Evolutionary conservation across 2,888 invertebrate genomes (phyloP), one percentile per base, ranked within the genome.

Genomic region (Aelia acuminata): DNA sequence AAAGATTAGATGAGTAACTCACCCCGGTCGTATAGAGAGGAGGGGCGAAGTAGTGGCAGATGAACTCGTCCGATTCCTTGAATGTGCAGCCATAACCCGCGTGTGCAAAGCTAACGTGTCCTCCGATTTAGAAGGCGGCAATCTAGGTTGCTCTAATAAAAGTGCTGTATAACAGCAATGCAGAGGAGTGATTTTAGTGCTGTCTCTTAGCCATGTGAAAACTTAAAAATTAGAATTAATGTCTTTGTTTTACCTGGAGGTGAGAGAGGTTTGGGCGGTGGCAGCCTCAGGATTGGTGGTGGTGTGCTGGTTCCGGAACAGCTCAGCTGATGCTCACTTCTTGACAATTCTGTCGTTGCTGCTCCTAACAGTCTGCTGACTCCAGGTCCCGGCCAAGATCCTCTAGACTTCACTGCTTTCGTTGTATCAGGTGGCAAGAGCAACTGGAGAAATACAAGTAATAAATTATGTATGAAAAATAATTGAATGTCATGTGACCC

Each of bases 341-440:
- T 96, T 90, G 97, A 97, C 91, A 97, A 95, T 91, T 97, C 97
- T 3, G 95, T 94, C 8, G 91, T 90, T n/a, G 90, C 91, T 15
- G 91, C 89, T 8, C 91, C 91, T 15, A 91, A 89, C 80, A 90
- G 89, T 22, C 91, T 89, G 50, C 91, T 93, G 10, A 93, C 92
- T 80, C 95, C 95, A 0, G 97, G 97, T 0, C 97, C 97, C 0
- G 97, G 97, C 97, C 97, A 97, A 5, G 96, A 96, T 0, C 97
- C 97, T 84, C 97, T 93, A 2, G 95, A 95, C 92, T 96, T 96
- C 0, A 94, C 95, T 53, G 95, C 94, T 91, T 96, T 96, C 0
- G 94, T 94, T 91, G 96, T 96, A 63, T 96, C 93, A 0, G 95
- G 94, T 0, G 91, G 91, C 48, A 91, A 89, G 47, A 91, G 89